Base-by-base conservation (phyloP, 1,140 invertebrate species). In the Bombus impatiens region DNA sequence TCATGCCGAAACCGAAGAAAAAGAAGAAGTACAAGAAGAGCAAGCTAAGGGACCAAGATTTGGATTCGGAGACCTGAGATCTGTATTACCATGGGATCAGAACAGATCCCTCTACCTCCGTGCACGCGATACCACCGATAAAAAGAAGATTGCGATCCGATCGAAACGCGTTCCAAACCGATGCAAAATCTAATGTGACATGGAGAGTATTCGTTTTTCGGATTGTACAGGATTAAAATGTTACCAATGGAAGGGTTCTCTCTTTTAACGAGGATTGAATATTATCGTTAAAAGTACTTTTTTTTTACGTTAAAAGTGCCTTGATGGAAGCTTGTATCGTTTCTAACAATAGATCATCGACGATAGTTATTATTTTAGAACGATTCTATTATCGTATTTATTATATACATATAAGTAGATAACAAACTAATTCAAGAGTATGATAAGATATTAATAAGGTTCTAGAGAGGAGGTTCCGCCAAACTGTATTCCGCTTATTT, bases 1-100 rank as follows among this genome's bases (percentile, higher is more conserved):
- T 98, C 57, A 95, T 88, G 72, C 94, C 95, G 70, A 95, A 95
- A 91, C 93, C 93, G 47, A 95, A 94, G 89, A 94, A 94, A 86
- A 95, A 94, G 79, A 94, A 93, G 75, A 95, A 93, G 87, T 93
- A 87, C 76, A 95, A 94, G 91, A 70, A 79, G n/a, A 77, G 59
- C 12, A 78, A 84, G 12, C 57, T 65, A 40, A 90, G 82, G 62
- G 82, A 91, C n/a, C 88, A 85, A 47, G 87, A 90, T 22, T 59
- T 37, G 8, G 87, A 90, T 40, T 40, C 47, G 47, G 89, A 90
- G 67, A 87, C 86, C 62, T 88, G 90, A 90, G 76, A 79, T 78
- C 78, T 32, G n/a, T 67, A 57, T 35, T 67, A 67, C 70, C 4
- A 12, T 35, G 57, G 28, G 53, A 37, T 79, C 57, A 25, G 70